Conservation (phyloP, 2,113 vertebrate species). For the Brachionichthys hirsutus region DNA sequence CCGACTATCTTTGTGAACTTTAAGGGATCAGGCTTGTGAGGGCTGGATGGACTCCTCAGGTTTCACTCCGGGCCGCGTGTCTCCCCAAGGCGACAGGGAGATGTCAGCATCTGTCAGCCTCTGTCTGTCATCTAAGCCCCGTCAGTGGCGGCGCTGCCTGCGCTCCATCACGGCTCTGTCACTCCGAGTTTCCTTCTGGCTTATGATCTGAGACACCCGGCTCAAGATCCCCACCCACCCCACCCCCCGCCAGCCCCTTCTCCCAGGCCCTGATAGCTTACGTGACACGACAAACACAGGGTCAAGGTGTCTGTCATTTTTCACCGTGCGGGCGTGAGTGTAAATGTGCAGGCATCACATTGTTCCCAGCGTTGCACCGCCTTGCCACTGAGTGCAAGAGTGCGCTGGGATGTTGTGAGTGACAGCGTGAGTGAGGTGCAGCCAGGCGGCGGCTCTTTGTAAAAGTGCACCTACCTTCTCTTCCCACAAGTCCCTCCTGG, state of each 20-base stretch:
- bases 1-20: slow-evolving; percentile 63
- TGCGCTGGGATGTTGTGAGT: slow-evolving; percentile 63
- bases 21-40: slow-evolving; percentile 68
- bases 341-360: slow-evolving; percentile 21
- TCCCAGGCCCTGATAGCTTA: slow-evolving; percentile 37
- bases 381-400: slow-evolving; percentile 33
- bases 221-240: slow-evolving; percentile 8
- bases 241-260: background rate
- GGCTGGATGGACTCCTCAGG: slow-evolving; percentile 69
- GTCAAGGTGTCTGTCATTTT: slow-evolving; percentile 71
- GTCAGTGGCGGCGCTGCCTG: slow-evolving; percentile 64
- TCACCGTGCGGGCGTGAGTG: slow-evolving; percentile 41
- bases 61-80: slow-evolving; percentile 68
- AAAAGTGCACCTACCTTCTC: slow-evolving; percentile 78
- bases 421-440: slow-evolving; percentile 74
- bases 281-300: slow-evolving; percentile 71
- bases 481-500: slow-evolving; percentile 78
- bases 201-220: slow-evolving; percentile 65
- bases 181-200: slow-evolving; percentile 68
- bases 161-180: slow-evolving; percentile 66
- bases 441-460: slow-evolving; percentile 77
- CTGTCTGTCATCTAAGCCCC: slow-evolving; percentile 73
- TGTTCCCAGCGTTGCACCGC: slow-evolving; percentile 43
- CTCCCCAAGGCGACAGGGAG: slow-evolving; percentile 73
- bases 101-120: slow-evolving; percentile 79